These are phyloP conservation scores for Varecia variegata DNA, from an alignment of 2,797 vertebrate species.

Conservation along the genomic window DNA sequence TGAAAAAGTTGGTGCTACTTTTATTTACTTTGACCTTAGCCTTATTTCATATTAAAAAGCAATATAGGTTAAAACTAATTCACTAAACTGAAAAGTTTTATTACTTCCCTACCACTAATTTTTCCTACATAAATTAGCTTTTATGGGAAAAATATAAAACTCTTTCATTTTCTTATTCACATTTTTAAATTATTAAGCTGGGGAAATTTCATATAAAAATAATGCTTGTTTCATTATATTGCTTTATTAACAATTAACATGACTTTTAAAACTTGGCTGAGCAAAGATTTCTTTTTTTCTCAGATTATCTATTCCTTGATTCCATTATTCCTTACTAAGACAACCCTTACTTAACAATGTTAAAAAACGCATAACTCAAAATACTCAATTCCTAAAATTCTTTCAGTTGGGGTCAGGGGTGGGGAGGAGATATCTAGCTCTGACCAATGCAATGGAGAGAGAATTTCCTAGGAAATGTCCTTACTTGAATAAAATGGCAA, in stretches of 20 bases:
- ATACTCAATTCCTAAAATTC: neutral
- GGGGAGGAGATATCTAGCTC: neutral
- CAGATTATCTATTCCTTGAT: neutral
- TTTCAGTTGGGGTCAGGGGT: neutral
- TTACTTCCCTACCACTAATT: neutral
- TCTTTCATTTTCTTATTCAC: neutral
- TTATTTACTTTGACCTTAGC: neutral
- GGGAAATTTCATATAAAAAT: neutral
- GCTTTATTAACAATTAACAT: neutral
- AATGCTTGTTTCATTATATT: neutral
- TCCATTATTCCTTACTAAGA: neutral
- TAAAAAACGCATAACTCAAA: slow-evolving; percentile 34
- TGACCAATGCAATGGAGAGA: neutral
- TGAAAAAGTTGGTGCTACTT: neutral
- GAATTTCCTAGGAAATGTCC: neutral
- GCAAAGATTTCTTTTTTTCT: neutral
- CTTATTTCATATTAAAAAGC: neutral
- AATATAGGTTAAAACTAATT: neutral
- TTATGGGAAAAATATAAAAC: neutral
- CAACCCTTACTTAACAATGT: neutral
- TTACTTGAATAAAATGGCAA: neutral
- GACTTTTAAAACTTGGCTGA: slow-evolving; percentile 20
- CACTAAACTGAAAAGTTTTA: neutral
- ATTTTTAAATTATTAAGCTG: neutral
- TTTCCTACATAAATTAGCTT: neutral